Conservation (phyloP, 2,113 vertebrate genomes). For the Noturus placidus region DNA sequence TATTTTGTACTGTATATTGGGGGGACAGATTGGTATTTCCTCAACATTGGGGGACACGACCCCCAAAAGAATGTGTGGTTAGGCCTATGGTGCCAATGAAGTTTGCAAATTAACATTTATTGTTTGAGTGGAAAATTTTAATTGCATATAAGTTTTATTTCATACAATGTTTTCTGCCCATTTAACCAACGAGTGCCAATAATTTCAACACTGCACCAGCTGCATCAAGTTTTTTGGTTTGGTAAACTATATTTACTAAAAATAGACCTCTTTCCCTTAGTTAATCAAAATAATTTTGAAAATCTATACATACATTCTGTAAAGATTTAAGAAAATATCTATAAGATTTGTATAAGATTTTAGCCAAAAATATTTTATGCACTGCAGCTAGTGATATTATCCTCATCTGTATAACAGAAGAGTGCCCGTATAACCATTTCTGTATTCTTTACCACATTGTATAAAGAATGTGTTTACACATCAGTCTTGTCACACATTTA, state of each 20-base stretch:
- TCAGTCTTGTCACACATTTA: neutral
- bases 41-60: too few relatives aligned
- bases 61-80: too few relatives aligned
- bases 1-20: too few relatives aligned
- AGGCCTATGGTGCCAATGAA: too few relatives aligned
- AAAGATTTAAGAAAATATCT: neutral
- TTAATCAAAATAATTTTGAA: neutral
- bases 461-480: neutral
- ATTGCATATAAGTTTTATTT: too few relatives aligned
- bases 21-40: too few relatives aligned
- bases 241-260: neutral
- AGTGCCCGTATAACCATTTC: neutral
- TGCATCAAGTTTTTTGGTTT: neutral
- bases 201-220: neutral
- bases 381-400: neutral
- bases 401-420: neutral
- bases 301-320: neutral
- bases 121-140: neutral
- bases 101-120: too few relatives aligned
- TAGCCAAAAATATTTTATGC: neutral
- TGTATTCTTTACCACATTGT: neutral
- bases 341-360: neutral
- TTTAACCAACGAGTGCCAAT: neutral
- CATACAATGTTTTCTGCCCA: neutral
- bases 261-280: neutral